Conservation (phyloP, 2,113 vertebrate genomes). For the Oncorhynchus masou region DNA sequence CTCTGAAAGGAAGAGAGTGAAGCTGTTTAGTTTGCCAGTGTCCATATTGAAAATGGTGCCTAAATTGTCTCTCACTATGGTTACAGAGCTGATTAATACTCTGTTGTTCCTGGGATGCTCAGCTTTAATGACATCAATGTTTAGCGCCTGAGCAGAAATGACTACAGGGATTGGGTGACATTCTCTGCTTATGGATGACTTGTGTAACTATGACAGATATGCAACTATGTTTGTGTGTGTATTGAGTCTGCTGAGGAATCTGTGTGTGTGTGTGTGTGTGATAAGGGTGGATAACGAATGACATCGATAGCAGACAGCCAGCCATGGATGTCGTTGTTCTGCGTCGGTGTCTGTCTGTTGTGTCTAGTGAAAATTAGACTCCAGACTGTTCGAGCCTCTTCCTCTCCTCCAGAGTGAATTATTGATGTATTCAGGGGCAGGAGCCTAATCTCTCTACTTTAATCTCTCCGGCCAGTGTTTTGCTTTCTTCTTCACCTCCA, state of each 20-base stretch:
- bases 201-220: slow-evolving; percentile 36
- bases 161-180: slow-evolving; percentile 12
- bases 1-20: too few species aligned
- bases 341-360: slow-evolving; percentile 12
- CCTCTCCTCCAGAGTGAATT: slow-evolving; percentile 48
- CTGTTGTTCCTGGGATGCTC: slow-evolving; percentile 32
- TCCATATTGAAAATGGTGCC: not conserved
- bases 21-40: too few species aligned
- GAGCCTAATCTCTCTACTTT: slow-evolving; percentile 69
- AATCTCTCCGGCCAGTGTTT: slow-evolving; percentile 62
- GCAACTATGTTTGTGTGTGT: slow-evolving; percentile 12
- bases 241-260: slow-evolving; percentile 38
- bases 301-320: slow-evolving; percentile 21
- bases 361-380: slow-evolving; percentile 22
- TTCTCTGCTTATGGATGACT: slow-evolving; percentile 41
- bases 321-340: slow-evolving; percentile 27
- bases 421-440: slow-evolving; percentile 62
- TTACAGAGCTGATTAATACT: slow-evolving; percentile 37
- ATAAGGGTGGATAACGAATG: slow-evolving; percentile 50
- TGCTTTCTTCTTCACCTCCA: slow-evolving; percentile 63
- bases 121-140: slow-evolving; percentile 25
- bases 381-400: slow-evolving; percentile 23
- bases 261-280: slow-evolving; percentile 16
- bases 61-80: slow-evolving; percentile 12
- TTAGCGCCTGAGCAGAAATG: slow-evolving; percentile 11